These are phyloP conservation scores for Anguilla japonica DNA, from an alignment of 2,113 vertebrate species.

Conservation along the genomic window DNA sequence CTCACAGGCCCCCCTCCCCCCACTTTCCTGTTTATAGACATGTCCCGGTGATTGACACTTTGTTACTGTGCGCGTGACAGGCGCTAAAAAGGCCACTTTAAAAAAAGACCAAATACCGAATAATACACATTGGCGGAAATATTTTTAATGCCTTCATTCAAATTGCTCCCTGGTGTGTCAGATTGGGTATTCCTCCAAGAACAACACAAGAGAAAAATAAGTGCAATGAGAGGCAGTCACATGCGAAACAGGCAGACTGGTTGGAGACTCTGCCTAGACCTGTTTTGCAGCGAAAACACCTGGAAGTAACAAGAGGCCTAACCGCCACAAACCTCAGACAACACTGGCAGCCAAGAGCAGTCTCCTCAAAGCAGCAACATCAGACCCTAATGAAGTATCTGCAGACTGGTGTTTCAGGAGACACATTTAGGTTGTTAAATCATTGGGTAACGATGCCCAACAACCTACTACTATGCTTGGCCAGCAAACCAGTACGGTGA, in stretches of 20 bases:
- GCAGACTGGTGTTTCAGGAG: too few relatives aligned
- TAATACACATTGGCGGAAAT: background rate
- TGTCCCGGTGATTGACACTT: slow-evolving; percentile 18
- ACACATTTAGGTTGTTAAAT: too few relatives aligned
- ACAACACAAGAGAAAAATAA: slow-evolving; percentile 22
- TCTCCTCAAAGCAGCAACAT: too few relatives aligned
- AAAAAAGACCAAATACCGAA: slow-evolving; percentile 3
- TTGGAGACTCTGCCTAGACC: background rate
- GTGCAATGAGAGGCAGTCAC: slow-evolving; percentile 7
- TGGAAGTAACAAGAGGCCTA: background rate
- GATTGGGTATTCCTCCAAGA: slow-evolving; percentile 32
- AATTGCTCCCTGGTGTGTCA: slow-evolving; percentile 10
- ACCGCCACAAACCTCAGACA: too few relatives aligned
- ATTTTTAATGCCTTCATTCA: background rate
- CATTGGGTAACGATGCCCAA: too few relatives aligned
- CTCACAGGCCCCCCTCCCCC: slow-evolving; percentile 15
- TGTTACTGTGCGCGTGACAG: background rate
- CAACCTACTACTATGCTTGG: too few relatives aligned
- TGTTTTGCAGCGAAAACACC: background rate
- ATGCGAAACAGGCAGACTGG: background rate
- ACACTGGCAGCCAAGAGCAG: background rate
- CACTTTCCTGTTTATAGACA: slow-evolving; percentile 35
- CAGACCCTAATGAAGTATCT: too few relatives aligned
- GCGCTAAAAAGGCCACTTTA: background rate
- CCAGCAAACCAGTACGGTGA: too few relatives aligned